Conservation (phyloP, 2,113 vertebrate species). For the Burhinus oedicnemus region DNA sequence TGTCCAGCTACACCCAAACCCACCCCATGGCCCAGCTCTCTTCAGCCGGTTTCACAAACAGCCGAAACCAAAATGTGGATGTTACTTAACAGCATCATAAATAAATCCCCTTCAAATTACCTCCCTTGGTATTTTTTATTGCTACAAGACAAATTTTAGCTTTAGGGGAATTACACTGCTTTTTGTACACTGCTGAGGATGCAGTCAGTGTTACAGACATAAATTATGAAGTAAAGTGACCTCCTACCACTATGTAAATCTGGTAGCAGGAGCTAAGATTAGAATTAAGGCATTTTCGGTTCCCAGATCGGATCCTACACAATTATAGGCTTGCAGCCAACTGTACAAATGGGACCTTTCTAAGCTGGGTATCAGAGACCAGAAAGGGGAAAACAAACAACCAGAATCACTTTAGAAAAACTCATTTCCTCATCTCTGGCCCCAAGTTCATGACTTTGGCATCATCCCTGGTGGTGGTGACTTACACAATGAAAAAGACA, state of each 20-base stretch:
- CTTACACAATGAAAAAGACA: not conserved
- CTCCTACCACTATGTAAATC: not conserved
- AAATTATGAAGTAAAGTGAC: not conserved
- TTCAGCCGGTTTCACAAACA: not conserved
- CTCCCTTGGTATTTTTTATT: not conserved
- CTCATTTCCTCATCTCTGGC: not conserved
- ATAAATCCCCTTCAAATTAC: constrained; percentile 11
- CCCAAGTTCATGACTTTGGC: not conserved
- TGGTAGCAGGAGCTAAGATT: not conserved
- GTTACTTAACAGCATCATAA: not conserved
- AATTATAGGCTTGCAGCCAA: not conserved
- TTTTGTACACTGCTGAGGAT: not conserved
- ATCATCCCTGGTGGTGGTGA: not conserved
- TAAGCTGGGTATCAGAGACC: not conserved
- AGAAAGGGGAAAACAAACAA: not conserved
- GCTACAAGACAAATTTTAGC: not conserved
- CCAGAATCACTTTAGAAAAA: not conserved
- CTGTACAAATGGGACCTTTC: not conserved
- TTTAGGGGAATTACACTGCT: not conserved
- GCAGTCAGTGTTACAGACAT: not conserved
- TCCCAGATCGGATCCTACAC: not conserved
- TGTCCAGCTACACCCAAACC: not conserved
- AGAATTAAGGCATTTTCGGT: not conserved
- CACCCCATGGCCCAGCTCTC: not conserved
- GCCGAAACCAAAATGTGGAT: not conserved